Base-by-base conservation (phyloP, 64 coral and sea anemone genomes). In the Dendronephthya gigantea region DNA sequence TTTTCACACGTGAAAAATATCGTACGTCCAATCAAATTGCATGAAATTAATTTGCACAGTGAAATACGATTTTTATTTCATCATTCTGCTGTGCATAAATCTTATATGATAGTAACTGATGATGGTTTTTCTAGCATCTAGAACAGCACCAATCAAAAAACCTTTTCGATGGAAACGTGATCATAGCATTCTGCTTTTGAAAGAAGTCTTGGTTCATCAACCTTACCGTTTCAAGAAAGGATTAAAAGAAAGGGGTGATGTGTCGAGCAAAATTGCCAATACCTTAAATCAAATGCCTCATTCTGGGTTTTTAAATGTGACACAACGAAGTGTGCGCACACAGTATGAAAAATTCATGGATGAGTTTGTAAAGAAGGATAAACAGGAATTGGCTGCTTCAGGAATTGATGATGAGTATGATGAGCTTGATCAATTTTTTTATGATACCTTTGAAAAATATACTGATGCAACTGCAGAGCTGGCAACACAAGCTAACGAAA, bases 331-430 rank as follows among this genome's bases (percentile, higher is more conserved):
- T 28, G 82, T 83, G 49, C 82, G 39, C 51, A 85, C 84, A 52
- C 84, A 85, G 49, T 85, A 85, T 85, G 84, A 85, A 36, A 85
- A 85, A 55, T 51, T 85, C 28, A 85, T 85, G 51, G 49, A 85
- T 48, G 84, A 85, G 9, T 85, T 85, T 33, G 36, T 58, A 19
- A 85, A 85, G 49, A 85, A 85, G 25, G 84, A 85, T 48, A 65
- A 35, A 62, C 48, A 62, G 22, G 84, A 62, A 85, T 58, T 30
- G 49, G 32, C 36, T 55, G 84, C 84, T n/a, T n/a, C n/a, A n/a
- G n/a, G n/a, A n/a, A n/a, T n/a, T n/a, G n/a, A n/a, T n/a, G n/a
- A n/a, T n/a, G 83, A 48, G 5, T 84, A 84, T 84, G 83, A 84
- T 48, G 43, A 84, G 41, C 40, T 84, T 84, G 83, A 84, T 22